These are phyloP conservation scores for Brachionus manjavacas DNA, from an alignment of 1,140 invertebrate genomes.

Conservation along the genomic window DNA sequence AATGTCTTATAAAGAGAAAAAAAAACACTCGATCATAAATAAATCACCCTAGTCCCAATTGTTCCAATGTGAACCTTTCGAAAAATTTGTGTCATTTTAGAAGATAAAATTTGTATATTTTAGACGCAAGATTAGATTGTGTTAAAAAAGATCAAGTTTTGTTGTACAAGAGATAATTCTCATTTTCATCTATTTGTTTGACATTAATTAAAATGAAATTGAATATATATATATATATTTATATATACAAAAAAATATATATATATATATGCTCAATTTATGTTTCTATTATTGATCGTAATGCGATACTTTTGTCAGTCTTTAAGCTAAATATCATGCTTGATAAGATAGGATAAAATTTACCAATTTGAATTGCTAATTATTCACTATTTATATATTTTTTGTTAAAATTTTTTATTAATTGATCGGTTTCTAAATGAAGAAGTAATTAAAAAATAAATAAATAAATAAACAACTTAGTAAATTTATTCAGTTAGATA, in stretches of 20 bases:
- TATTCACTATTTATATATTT: background rate
- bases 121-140: background rate
- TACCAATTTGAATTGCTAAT: background rate
- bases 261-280: background rate
- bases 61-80: background rate
- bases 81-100: background rate
- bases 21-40: background rate
- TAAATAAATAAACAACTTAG: background rate
- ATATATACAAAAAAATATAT: too few relatives aligned
- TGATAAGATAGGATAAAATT: background rate
- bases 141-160: background rate
- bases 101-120: background rate
- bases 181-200: background rate
- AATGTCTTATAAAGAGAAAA: too few relatives aligned
- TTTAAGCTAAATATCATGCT: background rate
- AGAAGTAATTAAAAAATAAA: background rate
- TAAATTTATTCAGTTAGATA: background rate
- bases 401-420: background rate
- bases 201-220: background rate
- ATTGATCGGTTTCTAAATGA: background rate
- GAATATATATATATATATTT: background rate
- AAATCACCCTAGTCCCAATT: background rate
- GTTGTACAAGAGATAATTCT: background rate
- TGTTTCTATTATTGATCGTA: background rate
- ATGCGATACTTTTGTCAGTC: constrained; percentile 1